These are phyloP conservation scores for Acanthaster planci DNA, from an alignment of 35 echinoderm and acorn worm genomes.

Conservation along the genomic window DNA sequence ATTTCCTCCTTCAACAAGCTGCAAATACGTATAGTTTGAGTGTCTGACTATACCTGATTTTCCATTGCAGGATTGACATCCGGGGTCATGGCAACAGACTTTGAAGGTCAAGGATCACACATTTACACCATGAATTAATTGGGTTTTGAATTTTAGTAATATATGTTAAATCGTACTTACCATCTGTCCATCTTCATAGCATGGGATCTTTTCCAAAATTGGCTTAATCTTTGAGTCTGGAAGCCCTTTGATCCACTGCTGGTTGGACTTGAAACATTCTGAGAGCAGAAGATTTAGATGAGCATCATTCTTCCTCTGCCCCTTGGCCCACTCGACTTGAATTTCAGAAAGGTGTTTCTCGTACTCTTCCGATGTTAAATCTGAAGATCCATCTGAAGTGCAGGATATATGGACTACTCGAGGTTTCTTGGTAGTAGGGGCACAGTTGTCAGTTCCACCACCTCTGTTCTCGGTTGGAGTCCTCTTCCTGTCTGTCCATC, in stretches of 20 bases:
- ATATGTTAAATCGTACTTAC: neutral
- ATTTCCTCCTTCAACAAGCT: no score
- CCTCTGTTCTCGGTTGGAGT: neutral
- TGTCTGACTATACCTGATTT: no score
- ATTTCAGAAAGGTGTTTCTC: conserved; percentile 2
- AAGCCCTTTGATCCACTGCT: neutral
- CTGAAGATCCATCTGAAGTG: conserved; percentile 5
- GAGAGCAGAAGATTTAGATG: neutral
- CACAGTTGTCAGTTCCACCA: neutral
- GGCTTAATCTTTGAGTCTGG: conserved; percentile 15
- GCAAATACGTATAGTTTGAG: no score
- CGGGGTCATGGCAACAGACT: no score
- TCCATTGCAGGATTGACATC: no score
- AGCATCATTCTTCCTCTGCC: neutral
- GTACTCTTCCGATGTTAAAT: neutral
- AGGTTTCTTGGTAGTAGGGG: neutral
- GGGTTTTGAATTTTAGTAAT: no score
- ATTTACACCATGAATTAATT: no score
- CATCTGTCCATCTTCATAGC: neutral
- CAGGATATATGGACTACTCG: conserved; percentile 4
- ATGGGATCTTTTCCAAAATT: neutral
- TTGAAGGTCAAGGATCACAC: no score
- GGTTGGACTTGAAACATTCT: neutral
- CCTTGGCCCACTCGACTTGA: neutral
- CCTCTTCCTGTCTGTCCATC: neutral